A percentile compares a stretch with the other conserved stretches of the same genome.
phyloP scores from a whole-genome alignment of 2,888 invertebrate species.

The Hyalella azteca region DNA sequence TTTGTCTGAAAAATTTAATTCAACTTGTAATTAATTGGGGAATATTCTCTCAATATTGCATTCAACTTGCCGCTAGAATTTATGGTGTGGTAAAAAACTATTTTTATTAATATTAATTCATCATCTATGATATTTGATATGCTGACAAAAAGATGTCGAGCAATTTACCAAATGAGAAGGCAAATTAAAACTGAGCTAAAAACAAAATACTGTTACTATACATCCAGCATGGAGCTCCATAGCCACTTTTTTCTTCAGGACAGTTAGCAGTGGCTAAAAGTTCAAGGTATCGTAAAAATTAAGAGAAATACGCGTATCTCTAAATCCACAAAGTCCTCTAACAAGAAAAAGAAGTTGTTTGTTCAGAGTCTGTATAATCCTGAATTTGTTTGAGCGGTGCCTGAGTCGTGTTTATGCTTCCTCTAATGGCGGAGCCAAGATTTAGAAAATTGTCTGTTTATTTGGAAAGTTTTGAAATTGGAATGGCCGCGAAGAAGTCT shows the following conservation, averaged over 20 bases:
- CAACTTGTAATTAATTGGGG: too few relatives aligned
- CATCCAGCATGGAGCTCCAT: too few relatives aligned
- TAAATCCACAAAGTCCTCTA: slow-evolving; percentile 30
- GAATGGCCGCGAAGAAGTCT: not conserved
- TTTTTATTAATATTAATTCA: too few relatives aligned
- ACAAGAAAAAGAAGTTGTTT: slow-evolving; percentile 37
- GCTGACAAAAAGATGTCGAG: too few relatives aligned
- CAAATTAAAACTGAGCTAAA: too few relatives aligned
- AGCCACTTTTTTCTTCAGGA: not conserved
- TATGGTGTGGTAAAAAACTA: too few relatives aligned
- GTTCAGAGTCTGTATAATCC: slow-evolving; percentile 34
- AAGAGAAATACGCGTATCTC: slow-evolving; percentile 26
- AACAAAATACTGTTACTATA: too few relatives aligned
- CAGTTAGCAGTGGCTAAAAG: slow-evolving; percentile 24
- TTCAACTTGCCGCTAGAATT: too few relatives aligned
- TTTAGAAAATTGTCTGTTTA: slow-evolving; percentile 36
- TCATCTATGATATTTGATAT: too few relatives aligned
- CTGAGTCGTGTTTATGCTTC: slow-evolving; percentile 37
- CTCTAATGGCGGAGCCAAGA: slow-evolving; percentile 21
- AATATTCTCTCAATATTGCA: too few relatives aligned
- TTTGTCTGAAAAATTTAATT: too few relatives aligned
- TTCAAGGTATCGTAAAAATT: slow-evolving; percentile 23
- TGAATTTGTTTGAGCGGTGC: slow-evolving; percentile 36
- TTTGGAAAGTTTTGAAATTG: slow-evolving; percentile 33
- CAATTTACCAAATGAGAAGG: too few relatives aligned